These are phyloP conservation scores for Agrotis ipsilon DNA, from an alignment of 2,888 invertebrate genomes.

Conservation along the genomic window DNA sequence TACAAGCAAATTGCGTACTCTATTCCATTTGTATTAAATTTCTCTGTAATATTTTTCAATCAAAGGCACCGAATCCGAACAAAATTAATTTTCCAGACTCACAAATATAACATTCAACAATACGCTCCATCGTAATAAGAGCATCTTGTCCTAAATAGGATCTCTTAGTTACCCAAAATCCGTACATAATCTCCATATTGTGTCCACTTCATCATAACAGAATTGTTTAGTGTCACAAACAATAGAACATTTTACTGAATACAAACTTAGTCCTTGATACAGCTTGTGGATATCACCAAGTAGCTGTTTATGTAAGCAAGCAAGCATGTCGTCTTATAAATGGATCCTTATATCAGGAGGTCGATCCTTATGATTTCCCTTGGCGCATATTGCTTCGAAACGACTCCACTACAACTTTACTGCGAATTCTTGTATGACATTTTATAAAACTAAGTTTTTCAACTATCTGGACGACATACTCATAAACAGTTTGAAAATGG, in stretches of 20 bases:
- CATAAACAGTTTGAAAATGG: constrained; percentile 14
- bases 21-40: background rate
- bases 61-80: constrained; percentile 2
- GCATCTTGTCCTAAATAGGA: constrained; percentile 46
- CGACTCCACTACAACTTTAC: constrained; percentile 57
- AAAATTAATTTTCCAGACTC: constrained; percentile 22
- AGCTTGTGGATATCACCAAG: constrained; percentile 42
- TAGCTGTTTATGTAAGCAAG: constrained; percentile 57
- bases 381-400: constrained; percentile 65
- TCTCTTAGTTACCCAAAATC: constrained; percentile 46
- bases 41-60: constrained; percentile 12
- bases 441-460: constrained; percentile 62
- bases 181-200: constrained; percentile 57
- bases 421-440: constrained; percentile 51
- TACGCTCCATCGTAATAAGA: constrained; percentile 32
- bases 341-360: constrained; percentile 54
- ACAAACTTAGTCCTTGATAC: constrained; percentile 35
- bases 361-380: constrained; percentile 70
- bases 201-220: constrained; percentile 53
- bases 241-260: constrained; percentile 55
- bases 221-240: constrained; percentile 58
- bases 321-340: constrained; percentile 53
- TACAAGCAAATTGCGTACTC: background rate
- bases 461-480: constrained; percentile 61
- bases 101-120: constrained; percentile 39